Percentiles rank a stretch among this genome's conserved stretches.
phyloP scores from a whole-genome alignment of 2,113 vertebrate species.

The Ictidomys tridecemlineatus region DNA sequence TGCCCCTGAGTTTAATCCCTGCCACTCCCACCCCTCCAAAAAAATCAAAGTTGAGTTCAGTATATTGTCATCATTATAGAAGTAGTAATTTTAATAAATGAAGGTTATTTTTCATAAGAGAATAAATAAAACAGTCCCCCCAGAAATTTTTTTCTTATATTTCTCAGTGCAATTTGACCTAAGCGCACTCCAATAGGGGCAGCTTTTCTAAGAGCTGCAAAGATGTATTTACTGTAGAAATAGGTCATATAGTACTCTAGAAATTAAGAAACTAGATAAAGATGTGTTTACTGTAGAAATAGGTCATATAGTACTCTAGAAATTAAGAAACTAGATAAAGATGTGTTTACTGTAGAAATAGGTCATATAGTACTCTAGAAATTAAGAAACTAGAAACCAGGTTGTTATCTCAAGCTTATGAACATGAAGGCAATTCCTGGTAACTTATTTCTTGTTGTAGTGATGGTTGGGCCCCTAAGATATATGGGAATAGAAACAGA shows the following conservation, averaged over 20 bases:
- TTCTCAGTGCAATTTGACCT: not conserved
- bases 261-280: conserved; percentile 39
- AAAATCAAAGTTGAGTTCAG: not conserved
- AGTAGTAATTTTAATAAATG: not conserved
- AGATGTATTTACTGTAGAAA: conserved; percentile 17
- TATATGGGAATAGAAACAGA: conserved; percentile 37
- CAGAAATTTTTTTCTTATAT: not conserved
- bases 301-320: not conserved
- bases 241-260: not conserved
- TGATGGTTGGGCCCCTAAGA: not conserved
- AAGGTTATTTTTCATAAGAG: not conserved
- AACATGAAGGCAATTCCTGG: not conserved
- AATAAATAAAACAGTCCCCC: not conserved
- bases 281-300: not conserved
- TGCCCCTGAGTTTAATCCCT: too few relatives aligned
- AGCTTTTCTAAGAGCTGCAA: not conserved
- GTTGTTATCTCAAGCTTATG: not conserved
- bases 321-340: conserved; percentile 39
- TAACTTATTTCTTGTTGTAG: not conserved
- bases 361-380: not conserved
- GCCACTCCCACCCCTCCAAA: not conserved
- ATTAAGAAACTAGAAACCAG: conserved; percentile 5
- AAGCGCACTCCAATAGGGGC: not conserved
- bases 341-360: conserved; percentile 6
- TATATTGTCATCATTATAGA: not conserved